Percentiles rank a stretch among this genome's conserved stretches.
phyloP scores from a whole-genome alignment of 2,888 invertebrate species.

The Tanytarsus gracilentus region DNA sequence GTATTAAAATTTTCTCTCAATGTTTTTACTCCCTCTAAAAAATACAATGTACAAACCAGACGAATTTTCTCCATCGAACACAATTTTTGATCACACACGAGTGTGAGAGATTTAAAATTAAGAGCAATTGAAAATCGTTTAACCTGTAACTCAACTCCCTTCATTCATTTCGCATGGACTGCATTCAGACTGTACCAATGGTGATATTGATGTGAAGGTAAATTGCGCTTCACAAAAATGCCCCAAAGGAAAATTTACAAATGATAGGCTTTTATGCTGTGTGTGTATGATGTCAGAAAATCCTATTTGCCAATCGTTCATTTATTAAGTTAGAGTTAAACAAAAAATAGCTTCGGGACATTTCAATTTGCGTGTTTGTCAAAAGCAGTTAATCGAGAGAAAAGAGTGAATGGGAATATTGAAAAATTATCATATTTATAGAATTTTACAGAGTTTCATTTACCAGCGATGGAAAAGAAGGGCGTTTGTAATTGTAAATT shows the following conservation, averaged over 20 bases:
- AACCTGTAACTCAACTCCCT: slow-evolving; percentile 6
- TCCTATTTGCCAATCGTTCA: neutral
- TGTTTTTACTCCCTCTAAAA: too few species aligned
- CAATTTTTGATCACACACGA: too few species aligned
- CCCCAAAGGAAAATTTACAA: slow-evolving; percentile 6
- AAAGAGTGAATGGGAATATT: neutral
- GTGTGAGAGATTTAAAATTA: slow-evolving; percentile 24
- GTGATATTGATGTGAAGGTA: neutral
- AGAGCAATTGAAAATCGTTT: slow-evolving; percentile 27
- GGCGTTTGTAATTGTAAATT: neutral
- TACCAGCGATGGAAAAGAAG: neutral
- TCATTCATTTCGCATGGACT: neutral
- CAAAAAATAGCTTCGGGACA: slow-evolving; percentile 15
- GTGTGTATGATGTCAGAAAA: neutral
- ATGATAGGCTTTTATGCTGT: slow-evolving; percentile 2
- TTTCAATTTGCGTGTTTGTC: slow-evolving; percentile 23
- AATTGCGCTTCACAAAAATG: neutral
- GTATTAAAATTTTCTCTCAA: slow-evolving; percentile 13
- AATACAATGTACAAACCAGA: too few species aligned
- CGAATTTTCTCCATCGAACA: too few species aligned
- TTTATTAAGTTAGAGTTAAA: slow-evolving; percentile 12
- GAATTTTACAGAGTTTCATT: neutral
- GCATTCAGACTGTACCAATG: too few species aligned
- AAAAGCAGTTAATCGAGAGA: slow-evolving; percentile 17
- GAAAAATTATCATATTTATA: neutral